Evolutionary conservation across 2,797 vertebrate species (phyloP), one percentile per base, ranked within the genome.

Genomic region (Chelonia mydas): DNA sequence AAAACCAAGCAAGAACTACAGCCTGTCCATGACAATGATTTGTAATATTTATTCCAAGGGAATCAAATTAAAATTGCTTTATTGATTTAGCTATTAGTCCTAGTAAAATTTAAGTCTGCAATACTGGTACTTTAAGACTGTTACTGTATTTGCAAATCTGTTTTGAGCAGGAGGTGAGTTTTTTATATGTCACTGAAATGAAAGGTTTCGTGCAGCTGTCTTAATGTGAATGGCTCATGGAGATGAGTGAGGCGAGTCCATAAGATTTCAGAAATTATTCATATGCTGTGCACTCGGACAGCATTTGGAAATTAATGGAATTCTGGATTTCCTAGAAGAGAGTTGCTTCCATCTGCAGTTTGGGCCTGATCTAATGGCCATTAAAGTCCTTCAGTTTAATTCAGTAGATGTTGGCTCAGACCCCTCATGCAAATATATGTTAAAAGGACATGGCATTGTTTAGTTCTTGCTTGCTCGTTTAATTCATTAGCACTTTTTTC

Each of bases 31-130:
- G 55, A 23, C 19, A 27, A n/a, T 86, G 49, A 87, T 93, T 82
- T 84, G 25, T 41, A 92, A 79, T 72, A n/a, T 51, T 87, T 93
- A 86, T 83, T 94, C 78, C 50, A 53, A 87, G 83, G 90, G 76
- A 91, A 92, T 93, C 21, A 87, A 92, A 88, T 93, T 83, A 78
- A 85, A 95, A 77, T 53, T 78, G n/a, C 59, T 61, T 21, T 74
- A 96, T 96, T 28, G 84, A 95, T 94, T 93, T 41, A 74, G 51
- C 50, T 61, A 84, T 88, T 84, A 88, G 41, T 59, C n/a, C 33
- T 11, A 79, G 65, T 47, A 83, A 80, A 41, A 81, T 49, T 37
- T 68, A 80, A 79, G 83, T 21, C 51, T 41, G 81, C 57, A 28
- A 28, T 92, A 89, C 19, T 47, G n/a, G 28, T 88, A 81, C 50